Percentiles rank a stretch among this genome's conserved stretches.
Conservation (phyloP, 2,113 vertebrate species). For the Cochlearius cochlearius region DNA sequence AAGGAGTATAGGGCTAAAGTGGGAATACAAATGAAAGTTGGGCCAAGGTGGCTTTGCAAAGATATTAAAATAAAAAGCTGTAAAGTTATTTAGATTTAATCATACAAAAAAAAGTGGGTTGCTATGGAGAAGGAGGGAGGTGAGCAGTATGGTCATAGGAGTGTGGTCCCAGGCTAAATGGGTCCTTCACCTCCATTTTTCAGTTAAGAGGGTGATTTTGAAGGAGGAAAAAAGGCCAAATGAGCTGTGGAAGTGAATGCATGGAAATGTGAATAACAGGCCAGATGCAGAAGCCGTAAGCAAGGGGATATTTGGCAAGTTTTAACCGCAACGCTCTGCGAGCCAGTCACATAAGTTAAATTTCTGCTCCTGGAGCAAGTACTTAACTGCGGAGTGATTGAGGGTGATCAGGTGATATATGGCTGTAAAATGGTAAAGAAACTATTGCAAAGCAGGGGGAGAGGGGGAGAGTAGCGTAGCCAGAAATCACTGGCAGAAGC, state of each 20-base stretch:
- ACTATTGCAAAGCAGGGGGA: neutral
- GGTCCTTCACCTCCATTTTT: neutral
- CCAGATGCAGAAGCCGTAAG: neutral
- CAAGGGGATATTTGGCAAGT: neutral
- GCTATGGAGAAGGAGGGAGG: neutral
- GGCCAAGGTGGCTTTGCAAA: neutral
- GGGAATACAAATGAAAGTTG: neutral
- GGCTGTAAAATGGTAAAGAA: neutral
- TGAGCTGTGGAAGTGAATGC: neutral
- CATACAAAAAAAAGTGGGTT: neutral
- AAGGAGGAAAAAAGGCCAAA: neutral
- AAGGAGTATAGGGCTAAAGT: neutral
- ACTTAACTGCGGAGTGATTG: neutral
- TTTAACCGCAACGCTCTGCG: neutral
- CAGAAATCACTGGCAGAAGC: neutral
- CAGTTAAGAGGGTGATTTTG: neutral
- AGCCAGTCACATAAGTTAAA: neutral
- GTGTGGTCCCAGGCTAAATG: neutral
- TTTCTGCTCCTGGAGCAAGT: neutral
- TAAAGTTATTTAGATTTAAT: neutral
- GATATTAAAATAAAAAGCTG: neutral
- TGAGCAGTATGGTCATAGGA: neutral
- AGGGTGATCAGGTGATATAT: neutral
- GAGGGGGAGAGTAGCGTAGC: neutral
- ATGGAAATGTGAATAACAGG: neutral